phyloP scores from a whole-genome alignment of 1,140 invertebrate genomes.

The Mycetomoellerius zeteki region DNA sequence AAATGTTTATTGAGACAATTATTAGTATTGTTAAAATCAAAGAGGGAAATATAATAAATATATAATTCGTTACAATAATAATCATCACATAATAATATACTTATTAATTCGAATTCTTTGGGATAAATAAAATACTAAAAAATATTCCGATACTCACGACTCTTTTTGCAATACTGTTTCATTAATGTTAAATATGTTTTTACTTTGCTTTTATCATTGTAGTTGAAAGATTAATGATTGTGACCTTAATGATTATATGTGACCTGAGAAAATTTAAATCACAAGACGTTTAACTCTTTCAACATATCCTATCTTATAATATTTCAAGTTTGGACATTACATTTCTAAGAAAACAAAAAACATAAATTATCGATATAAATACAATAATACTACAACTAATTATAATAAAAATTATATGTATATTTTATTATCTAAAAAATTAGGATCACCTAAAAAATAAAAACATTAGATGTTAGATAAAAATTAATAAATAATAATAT shows the following conservation, averaged over 20 bases:
- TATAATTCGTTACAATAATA: not conserved
- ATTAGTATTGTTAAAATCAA: not conserved
- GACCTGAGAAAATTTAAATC: not conserved
- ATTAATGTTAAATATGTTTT: conserved; percentile 13
- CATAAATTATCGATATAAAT: not conserved
- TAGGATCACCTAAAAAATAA: not conserved
- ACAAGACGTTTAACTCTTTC: not conserved
- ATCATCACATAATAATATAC: not conserved
- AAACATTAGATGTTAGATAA: not conserved
- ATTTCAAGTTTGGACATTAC: not conserved
- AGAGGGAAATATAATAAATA: not conserved
- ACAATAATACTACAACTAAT: not conserved
- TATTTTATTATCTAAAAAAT: not conserved
- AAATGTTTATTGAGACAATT: not conserved
- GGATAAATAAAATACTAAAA: not conserved
- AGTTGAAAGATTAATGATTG: not conserved
- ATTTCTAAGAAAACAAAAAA: not conserved
- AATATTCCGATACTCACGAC: not conserved
- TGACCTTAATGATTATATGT: not conserved
- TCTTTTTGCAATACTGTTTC: not conserved
- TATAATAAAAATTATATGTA: not conserved
- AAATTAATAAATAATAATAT: conserved; percentile 13
- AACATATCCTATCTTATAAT: not conserved
- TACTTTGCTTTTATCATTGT: not conserved
- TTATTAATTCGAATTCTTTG: not conserved